Evolutionary conservation across 1,140 invertebrate species (phyloP).

Genomic region (Camponotus vicinus): DNA sequence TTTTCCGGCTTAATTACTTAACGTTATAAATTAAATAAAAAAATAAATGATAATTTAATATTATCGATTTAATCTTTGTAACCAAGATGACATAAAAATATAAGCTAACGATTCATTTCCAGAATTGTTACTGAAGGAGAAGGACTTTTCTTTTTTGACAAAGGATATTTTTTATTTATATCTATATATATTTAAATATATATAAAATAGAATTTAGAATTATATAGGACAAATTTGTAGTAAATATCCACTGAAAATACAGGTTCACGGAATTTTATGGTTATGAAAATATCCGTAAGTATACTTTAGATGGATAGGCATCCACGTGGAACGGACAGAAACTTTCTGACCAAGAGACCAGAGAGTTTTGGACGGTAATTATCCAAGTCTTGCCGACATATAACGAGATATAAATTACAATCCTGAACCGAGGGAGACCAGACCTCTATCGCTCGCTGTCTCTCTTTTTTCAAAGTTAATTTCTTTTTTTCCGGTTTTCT

Average conservation of each 20-base stretch:
- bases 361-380: conserved; percentile 3
- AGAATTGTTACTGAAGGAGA: no score
- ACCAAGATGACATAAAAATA: no score
- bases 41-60: background rate
- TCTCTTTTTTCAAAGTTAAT: background rate
- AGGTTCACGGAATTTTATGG: background rate
- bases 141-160: no score
- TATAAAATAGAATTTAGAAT: background rate
- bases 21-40: background rate
- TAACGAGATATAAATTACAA: conserved; percentile 27
- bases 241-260: background rate
- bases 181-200: no score
- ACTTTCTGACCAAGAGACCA: background rate
- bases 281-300: background rate
- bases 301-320: background rate
- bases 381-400: background rate
- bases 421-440: background rate
- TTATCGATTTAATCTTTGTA: no score
- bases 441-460: background rate
- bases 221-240: background rate
- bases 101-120: no score
- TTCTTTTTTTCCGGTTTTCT: background rate
- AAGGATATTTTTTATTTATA: no score
- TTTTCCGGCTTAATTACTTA: no score
- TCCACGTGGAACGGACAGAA: background rate